Conservation (phyloP, 2,888 invertebrate species). For the Temnothorax unifasciatus region DNA sequence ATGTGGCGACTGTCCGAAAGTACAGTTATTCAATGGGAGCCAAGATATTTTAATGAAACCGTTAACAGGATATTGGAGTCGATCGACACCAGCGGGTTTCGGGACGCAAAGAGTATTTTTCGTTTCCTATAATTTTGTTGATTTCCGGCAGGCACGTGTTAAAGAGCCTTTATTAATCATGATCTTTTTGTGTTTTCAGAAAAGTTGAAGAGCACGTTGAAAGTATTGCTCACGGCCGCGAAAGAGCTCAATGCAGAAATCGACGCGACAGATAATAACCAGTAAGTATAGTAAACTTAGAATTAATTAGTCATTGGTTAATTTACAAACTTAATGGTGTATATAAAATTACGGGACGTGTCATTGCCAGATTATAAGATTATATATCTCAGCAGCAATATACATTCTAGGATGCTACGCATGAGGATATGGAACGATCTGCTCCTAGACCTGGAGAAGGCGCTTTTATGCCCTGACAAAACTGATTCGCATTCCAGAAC, state of each 20-base stretch:
- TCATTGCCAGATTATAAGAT: background rate
- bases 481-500: slow-evolving; percentile 76
- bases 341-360: no score
- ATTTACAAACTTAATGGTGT: background rate
- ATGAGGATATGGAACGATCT: slow-evolving; percentile 82
- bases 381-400: background rate
- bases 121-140: background rate
- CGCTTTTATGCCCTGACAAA: slow-evolving; percentile 79
- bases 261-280: slow-evolving; percentile 66
- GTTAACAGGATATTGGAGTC: slow-evolving; percentile 74
- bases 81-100: slow-evolving; percentile 66
- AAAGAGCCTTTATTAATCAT: background rate
- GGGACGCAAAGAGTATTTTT: slow-evolving; percentile 73
- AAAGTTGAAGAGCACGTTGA: slow-evolving; percentile 64
- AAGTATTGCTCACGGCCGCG: slow-evolving; percentile 63
- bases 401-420: slow-evolving; percentile 74
- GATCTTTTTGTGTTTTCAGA: slow-evolving; percentile 59
- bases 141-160: background rate
- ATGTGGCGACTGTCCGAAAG: slow-evolving; percentile 83
- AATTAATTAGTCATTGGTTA: slow-evolving; percentile 10
- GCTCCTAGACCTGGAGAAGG: slow-evolving; percentile 79
- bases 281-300: slow-evolving; percentile 63
- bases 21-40: slow-evolving; percentile 82
- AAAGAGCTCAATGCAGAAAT: slow-evolving; percentile 77
- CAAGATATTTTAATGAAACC: slow-evolving; percentile 77